These are phyloP conservation scores for Phyllotreta cruciferae DNA, from an alignment of 2,888 invertebrate species.

Conservation along the genomic window DNA sequence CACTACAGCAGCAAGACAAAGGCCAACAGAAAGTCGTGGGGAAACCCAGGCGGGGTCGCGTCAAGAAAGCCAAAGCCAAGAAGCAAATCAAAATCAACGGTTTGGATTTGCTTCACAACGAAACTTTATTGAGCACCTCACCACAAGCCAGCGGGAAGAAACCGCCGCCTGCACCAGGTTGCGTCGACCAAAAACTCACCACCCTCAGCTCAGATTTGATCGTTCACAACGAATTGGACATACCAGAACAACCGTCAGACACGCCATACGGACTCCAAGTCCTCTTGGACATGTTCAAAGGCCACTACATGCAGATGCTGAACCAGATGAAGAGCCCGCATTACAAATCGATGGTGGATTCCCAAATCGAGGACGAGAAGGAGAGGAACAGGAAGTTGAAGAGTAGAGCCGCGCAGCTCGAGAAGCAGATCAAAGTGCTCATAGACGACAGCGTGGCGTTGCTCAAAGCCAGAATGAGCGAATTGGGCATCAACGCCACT, in stretches of 20 bases:
- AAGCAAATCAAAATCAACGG: constrained; percentile 82
- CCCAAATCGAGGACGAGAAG: constrained; percentile 83
- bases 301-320: constrained; percentile 85
- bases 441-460: constrained; percentile 91
- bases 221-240: constrained; percentile 83
- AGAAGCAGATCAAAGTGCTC: constrained; percentile 90
- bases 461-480: constrained; percentile 87
- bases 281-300: constrained; percentile 82
- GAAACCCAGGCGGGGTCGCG: constrained; percentile 64
- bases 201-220: constrained; percentile 72
- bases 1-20: constrained; percentile 47
- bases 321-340: constrained; percentile 82
- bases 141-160: constrained; percentile 75
- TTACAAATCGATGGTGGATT: constrained; percentile 74
- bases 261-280: constrained; percentile 89
- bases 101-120: constrained; percentile 85
- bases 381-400: constrained; percentile 78
- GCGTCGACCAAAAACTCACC: constrained; percentile 89
- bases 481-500: constrained; percentile 87
- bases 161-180: constrained; percentile 87
- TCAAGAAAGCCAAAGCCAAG: constrained; percentile 69
- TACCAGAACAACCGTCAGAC: constrained; percentile 77
- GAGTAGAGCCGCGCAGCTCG: constrained; percentile 86
- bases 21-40: constrained; percentile 56
- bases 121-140: constrained; percentile 86